These are phyloP conservation scores for Morpho helenor DNA, from an alignment of 2,888 invertebrate genomes.

Conservation along the genomic window DNA sequence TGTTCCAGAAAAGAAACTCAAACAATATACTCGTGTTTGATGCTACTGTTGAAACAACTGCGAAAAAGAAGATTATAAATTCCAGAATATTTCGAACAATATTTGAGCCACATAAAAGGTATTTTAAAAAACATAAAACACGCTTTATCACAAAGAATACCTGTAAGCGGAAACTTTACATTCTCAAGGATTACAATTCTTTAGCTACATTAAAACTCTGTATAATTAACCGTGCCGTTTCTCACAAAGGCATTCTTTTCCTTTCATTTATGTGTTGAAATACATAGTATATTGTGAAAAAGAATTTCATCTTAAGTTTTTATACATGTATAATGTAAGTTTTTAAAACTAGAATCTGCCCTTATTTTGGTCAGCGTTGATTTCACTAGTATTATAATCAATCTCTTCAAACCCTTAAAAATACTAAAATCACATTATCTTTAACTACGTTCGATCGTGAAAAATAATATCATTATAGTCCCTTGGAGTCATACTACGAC, in stretches of 20 bases:
- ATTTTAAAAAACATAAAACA: conserved; percentile 5
- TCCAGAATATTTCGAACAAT: background rate
- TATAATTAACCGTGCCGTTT: conserved; percentile 11
- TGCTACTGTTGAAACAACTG: too few relatives aligned
- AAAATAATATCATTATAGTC: too few relatives aligned
- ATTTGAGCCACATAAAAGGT: conserved; percentile 1
- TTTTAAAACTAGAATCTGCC: too few relatives aligned
- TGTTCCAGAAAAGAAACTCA: too few relatives aligned
- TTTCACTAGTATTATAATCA: background rate
- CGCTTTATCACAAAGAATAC: conserved; percentile 10
- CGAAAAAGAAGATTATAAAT: background rate
- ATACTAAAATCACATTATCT: too few relatives aligned
- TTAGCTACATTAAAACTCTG: conserved; percentile 11
- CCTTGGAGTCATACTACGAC: too few relatives aligned
- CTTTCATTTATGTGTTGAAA: conserved; percentile 9
- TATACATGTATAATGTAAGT: background rate
- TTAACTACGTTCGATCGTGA: too few relatives aligned
- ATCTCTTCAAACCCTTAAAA: background rate
- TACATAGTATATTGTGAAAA: conserved; percentile 12
- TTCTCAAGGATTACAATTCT: conserved; percentile 14
- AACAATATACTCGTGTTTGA: too few relatives aligned
- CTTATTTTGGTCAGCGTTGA: too few relatives aligned
- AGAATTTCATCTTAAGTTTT: conserved; percentile 10
- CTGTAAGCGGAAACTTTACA: conserved; percentile 13
- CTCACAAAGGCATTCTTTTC: conserved; percentile 15